Evolutionary conservation across 2,797 vertebrate species (phyloP), one percentile per base, ranked within the genome.

Genomic region (Alfaro cultratus): DNA sequence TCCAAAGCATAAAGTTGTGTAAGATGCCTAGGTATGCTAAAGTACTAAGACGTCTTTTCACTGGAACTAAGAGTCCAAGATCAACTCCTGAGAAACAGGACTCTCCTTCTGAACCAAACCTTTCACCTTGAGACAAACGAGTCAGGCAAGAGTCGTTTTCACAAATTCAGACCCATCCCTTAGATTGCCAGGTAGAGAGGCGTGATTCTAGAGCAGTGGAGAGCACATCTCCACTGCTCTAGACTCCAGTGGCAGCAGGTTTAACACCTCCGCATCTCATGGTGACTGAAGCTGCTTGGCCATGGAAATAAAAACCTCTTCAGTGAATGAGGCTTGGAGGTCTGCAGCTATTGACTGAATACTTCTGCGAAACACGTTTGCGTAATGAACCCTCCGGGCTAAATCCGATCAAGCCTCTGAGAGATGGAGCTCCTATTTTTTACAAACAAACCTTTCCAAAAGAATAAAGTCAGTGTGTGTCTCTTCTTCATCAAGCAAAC

Each of bases 401-500:
- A 18, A 80, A 83, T 76, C 62, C 60, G 73, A 76, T 78, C 78
- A 64, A 43, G 57, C 34, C 70, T 15, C 81, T 23, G 47, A 80
- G 45, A 78, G 68, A 34, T 5, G 39, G 47, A 67, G 51, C 70
- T 75, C 82, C 16, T 75, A 57, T 53, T 62, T 46, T 43, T 64
- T 57, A 15, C 39, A 75, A 88, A 80, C 46, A 67, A 21, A 10
- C 39, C 43, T 76, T 73, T 31, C 76, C 57, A n/a, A 55, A 55
- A 55, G 6, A 55, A 83, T 74, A 83, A 79, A 76, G 71, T 77
- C 74, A 21, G n/a, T 29, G 53, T 55, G 53, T 55, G 62, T 82
- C 62, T 80, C 77, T 79, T 81, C 64, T 64, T 80, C 74, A 78
- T n/a, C n/a, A 72, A 46, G 70, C 73, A 83, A 90, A 90, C 86